These are phyloP conservation scores for Tromatobia lineatoria DNA, from an alignment of 2,888 invertebrate genomes.

Conservation along the genomic window DNA sequence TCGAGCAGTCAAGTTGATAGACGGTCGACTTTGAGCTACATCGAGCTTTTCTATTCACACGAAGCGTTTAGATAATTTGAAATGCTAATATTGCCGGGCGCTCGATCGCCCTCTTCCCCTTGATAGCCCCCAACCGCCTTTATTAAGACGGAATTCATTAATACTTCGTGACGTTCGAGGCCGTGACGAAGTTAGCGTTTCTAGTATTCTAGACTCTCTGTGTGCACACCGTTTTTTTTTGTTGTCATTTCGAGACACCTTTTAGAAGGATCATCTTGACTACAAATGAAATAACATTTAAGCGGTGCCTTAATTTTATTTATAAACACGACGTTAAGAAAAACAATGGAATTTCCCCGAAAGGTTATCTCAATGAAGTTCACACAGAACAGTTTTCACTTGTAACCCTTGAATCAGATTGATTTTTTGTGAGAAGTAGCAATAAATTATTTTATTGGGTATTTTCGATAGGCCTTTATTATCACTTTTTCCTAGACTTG, in stretches of 20 bases:
- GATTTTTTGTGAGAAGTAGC: too few relatives aligned
- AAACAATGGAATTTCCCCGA: too few relatives aligned
- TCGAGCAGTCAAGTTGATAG: constrained; percentile 49
- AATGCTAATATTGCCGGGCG: constrained; percentile 80
- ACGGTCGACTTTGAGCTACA: constrained; percentile 12
- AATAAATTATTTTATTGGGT: not conserved
- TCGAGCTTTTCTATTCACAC: constrained; percentile 72
- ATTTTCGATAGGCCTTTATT: too few relatives aligned
- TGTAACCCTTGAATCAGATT: too few relatives aligned
- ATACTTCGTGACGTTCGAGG: constrained; percentile 73
- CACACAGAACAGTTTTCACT: too few relatives aligned
- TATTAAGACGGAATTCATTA: constrained; percentile 83
- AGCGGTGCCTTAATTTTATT: too few relatives aligned
- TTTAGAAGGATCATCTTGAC: too few relatives aligned
- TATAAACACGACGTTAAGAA: too few relatives aligned
- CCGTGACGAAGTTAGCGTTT: constrained; percentile 61
- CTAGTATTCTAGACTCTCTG: not conserved
- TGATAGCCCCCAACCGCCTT: constrained; percentile 74
- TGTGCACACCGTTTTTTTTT: not conserved
- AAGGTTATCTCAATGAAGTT: too few relatives aligned
- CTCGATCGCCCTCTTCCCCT: constrained; percentile 47
- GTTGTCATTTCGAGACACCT: constrained; percentile 7
- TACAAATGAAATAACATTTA: too few relatives aligned
- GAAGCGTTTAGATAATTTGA: constrained; percentile 79
- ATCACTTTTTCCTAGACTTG: too few relatives aligned